phyloP scores from a whole-genome alignment of 2,113 vertebrate genomes.

The Lepus americanus region DNA sequence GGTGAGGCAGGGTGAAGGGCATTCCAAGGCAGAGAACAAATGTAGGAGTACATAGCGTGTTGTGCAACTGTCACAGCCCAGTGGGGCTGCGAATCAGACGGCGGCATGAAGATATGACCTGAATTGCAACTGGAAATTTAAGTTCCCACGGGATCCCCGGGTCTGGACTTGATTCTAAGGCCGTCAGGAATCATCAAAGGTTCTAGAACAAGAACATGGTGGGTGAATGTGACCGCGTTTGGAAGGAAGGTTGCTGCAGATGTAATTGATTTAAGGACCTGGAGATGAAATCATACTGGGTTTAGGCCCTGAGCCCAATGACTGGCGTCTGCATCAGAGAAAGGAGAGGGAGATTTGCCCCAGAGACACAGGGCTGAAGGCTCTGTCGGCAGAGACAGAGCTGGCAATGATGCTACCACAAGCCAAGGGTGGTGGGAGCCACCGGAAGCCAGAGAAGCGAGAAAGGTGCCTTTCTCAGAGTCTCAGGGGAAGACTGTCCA shows the following conservation, averaged over 20 bases:
- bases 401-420: neutral
- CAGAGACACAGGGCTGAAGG: neutral
- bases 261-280: neutral
- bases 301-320: neutral
- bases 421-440: neutral
- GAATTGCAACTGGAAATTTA: neutral
- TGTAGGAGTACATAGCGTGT: fast-evolving
- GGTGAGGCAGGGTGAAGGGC: neutral
- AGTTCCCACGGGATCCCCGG: neutral
- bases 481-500: fast-evolving
- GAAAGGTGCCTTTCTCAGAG: neutral
- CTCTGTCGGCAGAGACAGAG: neutral
- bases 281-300: neutral
- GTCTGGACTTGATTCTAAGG: neutral
- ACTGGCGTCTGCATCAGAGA: neutral
- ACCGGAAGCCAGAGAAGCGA: neutral
- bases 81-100: fast-evolving
- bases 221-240: neutral
- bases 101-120: neutral
- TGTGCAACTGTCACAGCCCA: neutral
- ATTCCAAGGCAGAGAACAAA: neutral
- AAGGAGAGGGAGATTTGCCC: neutral
- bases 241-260: neutral
- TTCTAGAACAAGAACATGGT: neutral
- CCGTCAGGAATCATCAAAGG: neutral